Percentiles rank a stretch among this genome's conserved stretches.
These are phyloP conservation scores for Phlogophora meticulosa DNA, from an alignment of 2,888 invertebrate species.

Conservation along the genomic window DNA sequence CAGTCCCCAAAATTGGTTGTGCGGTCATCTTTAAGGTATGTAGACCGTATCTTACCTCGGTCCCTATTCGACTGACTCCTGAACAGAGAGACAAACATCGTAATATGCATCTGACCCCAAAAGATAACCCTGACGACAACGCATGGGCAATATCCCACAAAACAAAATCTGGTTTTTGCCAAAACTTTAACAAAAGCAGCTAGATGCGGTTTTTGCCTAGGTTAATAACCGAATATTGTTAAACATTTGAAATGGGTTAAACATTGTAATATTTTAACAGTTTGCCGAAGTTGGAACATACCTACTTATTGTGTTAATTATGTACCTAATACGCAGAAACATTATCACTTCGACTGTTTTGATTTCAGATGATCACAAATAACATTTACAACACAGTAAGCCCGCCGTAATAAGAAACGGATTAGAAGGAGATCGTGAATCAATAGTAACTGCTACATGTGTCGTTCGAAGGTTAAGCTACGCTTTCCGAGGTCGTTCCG, in stretches of 20 bases:
- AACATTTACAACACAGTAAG: background rate
- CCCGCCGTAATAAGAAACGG: background rate
- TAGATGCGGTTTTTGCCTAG: background rate
- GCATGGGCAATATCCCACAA: slow-evolving; percentile 34
- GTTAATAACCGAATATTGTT: slow-evolving; percentile 3
- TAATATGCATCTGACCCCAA: slow-evolving; percentile 62
- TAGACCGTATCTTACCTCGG: slow-evolving; percentile 77
- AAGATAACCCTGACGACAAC: slow-evolving; percentile 79
- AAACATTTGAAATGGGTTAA: background rate
- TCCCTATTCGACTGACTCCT: slow-evolving; percentile 68
- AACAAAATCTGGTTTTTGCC: slow-evolving; percentile 47
- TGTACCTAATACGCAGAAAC: background rate
- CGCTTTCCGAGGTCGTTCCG: no score
- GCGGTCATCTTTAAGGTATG: slow-evolving; percentile 79
- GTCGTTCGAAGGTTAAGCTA: no score
- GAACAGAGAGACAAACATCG: slow-evolving; percentile 35
- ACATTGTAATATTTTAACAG: background rate
- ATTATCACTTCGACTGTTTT: background rate
- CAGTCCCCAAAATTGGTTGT: slow-evolving; percentile 92
- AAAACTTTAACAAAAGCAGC: slow-evolving; percentile 18
- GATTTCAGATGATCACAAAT: background rate
- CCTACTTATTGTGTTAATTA: background rate
- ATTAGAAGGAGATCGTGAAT: background rate
- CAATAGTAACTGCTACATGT: background rate
- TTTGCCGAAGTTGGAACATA: background rate